Evolutionary conservation across 1,140 invertebrate species (phyloP).

Genomic region (Prorops nasuta): DNA sequence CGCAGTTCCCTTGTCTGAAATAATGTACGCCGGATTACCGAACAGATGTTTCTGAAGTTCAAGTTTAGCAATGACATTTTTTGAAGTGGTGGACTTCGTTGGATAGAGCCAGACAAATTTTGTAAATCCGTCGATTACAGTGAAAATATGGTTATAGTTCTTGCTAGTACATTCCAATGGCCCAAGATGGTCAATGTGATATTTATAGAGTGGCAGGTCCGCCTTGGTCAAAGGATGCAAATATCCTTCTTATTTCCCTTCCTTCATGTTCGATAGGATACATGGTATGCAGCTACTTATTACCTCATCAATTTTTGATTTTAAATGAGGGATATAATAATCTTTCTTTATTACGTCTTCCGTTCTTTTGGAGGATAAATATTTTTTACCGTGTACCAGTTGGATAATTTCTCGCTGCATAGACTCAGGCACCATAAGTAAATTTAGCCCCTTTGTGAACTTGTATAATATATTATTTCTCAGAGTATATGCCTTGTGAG

Average conservation of each 20-base stretch:
- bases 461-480: constrained; percentile 16
- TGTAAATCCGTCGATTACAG: constrained; percentile 31
- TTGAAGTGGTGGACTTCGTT: constrained; percentile 17
- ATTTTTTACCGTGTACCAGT: constrained; percentile 39
- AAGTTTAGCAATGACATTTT: constrained; percentile 21
- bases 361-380: constrained; percentile 41
- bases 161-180: constrained; percentile 21
- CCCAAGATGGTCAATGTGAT: constrained; percentile 43
- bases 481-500: constrained; percentile 6
- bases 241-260: constrained; percentile 47
- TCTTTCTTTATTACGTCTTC: constrained; percentile 39
- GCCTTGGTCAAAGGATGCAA: constrained; percentile 13
- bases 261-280: constrained; percentile 40
- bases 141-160: constrained; percentile 24
- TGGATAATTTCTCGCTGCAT: constrained; percentile 34
- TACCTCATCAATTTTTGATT: constrained; percentile 34
- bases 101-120: constrained; percentile 33
- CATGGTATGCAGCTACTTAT: constrained; percentile 41
- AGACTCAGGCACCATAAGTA: constrained; percentile 23
- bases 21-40: constrained; percentile 38
- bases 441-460: constrained; percentile 4
- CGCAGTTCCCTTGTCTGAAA: constrained; percentile 33
- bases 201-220: constrained; percentile 29
- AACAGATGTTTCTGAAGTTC: constrained; percentile 23
- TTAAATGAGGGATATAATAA: constrained; percentile 43